Percentiles rank a stretch among this genome's conserved stretches.
Evolutionary conservation across 2,888 invertebrate genomes (phyloP).

Genomic region (Julus scandinavius): DNA sequence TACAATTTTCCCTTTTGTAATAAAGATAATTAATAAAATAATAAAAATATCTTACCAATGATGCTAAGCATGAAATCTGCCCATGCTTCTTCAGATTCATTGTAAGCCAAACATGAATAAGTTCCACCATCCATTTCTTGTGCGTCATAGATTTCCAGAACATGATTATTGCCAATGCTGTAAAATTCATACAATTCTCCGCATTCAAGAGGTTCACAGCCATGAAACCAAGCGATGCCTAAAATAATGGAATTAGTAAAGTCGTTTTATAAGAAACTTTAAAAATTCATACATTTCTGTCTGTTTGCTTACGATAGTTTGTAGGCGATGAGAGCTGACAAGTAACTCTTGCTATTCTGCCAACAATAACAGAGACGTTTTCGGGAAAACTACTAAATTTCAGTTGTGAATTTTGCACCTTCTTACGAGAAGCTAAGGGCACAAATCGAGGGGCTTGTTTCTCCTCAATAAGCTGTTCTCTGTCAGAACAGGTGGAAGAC

Average conservation of each 20-base stretch:
- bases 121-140: constrained; percentile 62
- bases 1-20: too few relatives aligned
- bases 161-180: constrained; percentile 58
- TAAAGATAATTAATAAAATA: too few relatives aligned
- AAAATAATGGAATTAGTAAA: not conserved
- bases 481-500: constrained; percentile 49
- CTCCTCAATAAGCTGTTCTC: not conserved
- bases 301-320: constrained; percentile 55
- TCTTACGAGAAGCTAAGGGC: constrained; percentile 43
- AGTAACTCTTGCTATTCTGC: constrained; percentile 58
- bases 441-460: constrained; percentile 48
- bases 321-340: constrained; percentile 57
- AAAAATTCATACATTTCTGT: not conserved
- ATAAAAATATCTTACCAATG: constrained; percentile 58
- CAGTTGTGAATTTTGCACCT: not conserved
- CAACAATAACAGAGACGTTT: constrained; percentile 57
- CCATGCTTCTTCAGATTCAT: constrained; percentile 61
- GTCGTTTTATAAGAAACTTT: not conserved
- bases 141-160: constrained; percentile 61
- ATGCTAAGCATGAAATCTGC: constrained; percentile 60
- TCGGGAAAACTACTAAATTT: constrained; percentile 45
- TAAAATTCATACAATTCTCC: constrained; percentile 43
- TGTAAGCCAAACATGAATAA: constrained; percentile 63
- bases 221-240: constrained; percentile 61
- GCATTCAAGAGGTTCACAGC: constrained; percentile 58